These are phyloP conservation scores for Doris montereyensis DNA, from an alignment of 2,888 invertebrate genomes.

Conservation along the genomic window DNA sequence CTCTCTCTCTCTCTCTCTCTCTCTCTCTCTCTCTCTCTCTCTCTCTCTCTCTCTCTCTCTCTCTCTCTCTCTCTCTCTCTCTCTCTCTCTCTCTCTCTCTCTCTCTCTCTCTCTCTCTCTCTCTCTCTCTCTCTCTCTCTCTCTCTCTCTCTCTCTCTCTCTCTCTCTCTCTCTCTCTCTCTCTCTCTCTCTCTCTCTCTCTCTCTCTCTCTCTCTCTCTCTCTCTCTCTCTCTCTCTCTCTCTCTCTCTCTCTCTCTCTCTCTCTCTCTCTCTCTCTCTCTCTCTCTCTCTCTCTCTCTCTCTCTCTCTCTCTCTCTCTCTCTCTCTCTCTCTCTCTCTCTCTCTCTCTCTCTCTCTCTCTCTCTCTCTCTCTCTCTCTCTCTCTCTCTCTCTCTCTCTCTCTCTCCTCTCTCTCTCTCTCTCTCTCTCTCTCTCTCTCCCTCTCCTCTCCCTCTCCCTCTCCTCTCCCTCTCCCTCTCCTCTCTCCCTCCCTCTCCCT, in stretches of 20 bases:
- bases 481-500: conserved; percentile 1
- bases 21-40: not conserved
- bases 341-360: not conserved
- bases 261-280: conserved; percentile 15
- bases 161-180: too few relatives aligned
- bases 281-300: not conserved
- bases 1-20: not conserved
- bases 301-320: not conserved
- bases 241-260: conserved; percentile 13
- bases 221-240: conserved; percentile 22
- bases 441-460: conserved; percentile 20
- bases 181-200: not conserved
- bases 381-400: not conserved
- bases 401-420: not conserved
- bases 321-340: not conserved
- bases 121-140: not conserved
- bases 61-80: too few relatives aligned
- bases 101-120: not conserved
- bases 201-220: too few relatives aligned
- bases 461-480: conserved; percentile 9
- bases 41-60: too few relatives aligned
- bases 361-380: not conserved
- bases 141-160: not conserved
- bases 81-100: not conserved
- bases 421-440: not conserved